These are phyloP conservation scores for Heliconius hermathena DNA, from an alignment of 1,140 invertebrate genomes.

Conservation along the genomic window DNA sequence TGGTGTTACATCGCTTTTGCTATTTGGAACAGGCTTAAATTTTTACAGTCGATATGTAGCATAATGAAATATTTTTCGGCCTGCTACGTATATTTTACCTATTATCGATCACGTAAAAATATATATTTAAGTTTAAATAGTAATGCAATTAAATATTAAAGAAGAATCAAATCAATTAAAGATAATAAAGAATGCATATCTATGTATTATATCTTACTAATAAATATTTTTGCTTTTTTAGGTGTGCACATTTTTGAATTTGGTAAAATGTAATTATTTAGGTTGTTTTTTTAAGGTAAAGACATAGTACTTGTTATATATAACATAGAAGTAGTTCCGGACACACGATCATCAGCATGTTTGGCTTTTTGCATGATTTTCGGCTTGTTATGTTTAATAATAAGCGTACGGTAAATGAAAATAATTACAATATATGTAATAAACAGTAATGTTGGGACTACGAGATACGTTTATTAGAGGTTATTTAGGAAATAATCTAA, in stretches of 20 bases:
- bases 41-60: background rate
- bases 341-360: constrained; percentile 43
- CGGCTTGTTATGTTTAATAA: constrained; percentile 3
- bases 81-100: background rate
- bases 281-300: background rate
- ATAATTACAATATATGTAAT: background rate
- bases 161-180: background rate
- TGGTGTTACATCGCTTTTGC: constrained; percentile 18
- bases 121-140: background rate
- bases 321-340: background rate
- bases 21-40: background rate
- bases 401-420: background rate
- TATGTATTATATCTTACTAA: background rate
- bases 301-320: background rate
- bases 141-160: background rate
- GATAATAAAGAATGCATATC: background rate
- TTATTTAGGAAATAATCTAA: background rate
- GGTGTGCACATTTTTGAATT: background rate
- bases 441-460: background rate
- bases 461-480: background rate
- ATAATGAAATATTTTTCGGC: background rate
- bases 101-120: background rate
- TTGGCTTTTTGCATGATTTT: constrained; percentile 37
- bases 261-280: background rate
- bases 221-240: background rate